These are phyloP conservation scores for Atherinomorus stipes DNA, from an alignment of 2,113 vertebrate species.

Conservation along the genomic window DNA sequence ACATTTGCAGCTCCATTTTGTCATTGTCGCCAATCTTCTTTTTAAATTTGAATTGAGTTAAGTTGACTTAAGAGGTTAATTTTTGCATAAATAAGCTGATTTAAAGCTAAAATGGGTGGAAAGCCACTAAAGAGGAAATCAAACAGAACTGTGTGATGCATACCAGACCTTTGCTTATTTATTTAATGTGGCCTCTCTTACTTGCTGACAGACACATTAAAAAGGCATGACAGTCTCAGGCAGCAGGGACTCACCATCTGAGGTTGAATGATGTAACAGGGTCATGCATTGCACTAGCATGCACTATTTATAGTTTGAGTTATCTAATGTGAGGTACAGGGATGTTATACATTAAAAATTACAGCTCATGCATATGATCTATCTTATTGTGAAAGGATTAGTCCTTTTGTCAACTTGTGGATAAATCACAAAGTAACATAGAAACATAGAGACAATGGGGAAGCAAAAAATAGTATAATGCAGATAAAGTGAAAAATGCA, in stretches of 20 bases:
- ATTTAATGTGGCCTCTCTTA: slow-evolving; percentile 25
- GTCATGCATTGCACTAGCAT: background rate
- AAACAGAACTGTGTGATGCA: background rate
- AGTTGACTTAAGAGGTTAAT: slow-evolving; percentile 3
- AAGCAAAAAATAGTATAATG: background rate
- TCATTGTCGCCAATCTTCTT: slow-evolving; percentile 16
- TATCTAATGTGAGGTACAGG: slow-evolving; percentile 1
- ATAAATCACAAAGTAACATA: slow-evolving; percentile 9
- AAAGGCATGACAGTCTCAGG: slow-evolving; percentile 15
- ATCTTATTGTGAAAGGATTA: slow-evolving; percentile 47
- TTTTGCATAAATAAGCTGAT: slow-evolving; percentile 17
- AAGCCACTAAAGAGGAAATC: slow-evolving; percentile 4
- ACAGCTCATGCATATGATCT: slow-evolving; percentile 14
- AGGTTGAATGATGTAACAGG: slow-evolving; percentile 34
- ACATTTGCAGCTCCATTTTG: slow-evolving; percentile 30
- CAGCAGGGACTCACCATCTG: slow-evolving; percentile 26
- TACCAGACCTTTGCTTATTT: slow-evolving; percentile 5
- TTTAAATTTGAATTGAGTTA: slow-evolving; percentile 28
- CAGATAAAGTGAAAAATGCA: slow-evolving; percentile 6
- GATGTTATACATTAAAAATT: background rate
- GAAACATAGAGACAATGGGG: background rate
- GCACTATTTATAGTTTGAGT: slow-evolving; percentile 31
- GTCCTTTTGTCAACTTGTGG: slow-evolving; percentile 16
- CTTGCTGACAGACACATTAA: slow-evolving; percentile 40
- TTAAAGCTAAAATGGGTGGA: background rate